phyloP scores from a whole-genome alignment of 2,113 vertebrate species.

The Cavia aperea region DNA sequence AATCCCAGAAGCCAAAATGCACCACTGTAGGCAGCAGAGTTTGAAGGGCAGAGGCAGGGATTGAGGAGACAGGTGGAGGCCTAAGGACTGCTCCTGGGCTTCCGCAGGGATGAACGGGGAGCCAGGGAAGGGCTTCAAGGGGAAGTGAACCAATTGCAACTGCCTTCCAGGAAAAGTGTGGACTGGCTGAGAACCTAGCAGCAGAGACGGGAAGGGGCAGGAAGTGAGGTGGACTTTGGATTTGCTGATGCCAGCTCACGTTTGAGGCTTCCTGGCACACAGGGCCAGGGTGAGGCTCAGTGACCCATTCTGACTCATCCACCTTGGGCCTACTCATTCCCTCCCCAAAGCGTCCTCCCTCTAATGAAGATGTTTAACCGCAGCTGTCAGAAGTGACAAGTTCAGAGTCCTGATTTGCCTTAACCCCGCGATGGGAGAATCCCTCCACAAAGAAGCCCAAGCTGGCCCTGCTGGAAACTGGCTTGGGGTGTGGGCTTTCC shows the following conservation, averaged over 20 bases:
- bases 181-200: neutral
- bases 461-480: neutral
- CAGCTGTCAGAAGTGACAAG: neutral
- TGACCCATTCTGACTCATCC: conserved; percentile 23
- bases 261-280: neutral
- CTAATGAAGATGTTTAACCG: neutral
- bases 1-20: neutral
- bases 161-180: neutral
- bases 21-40: neutral
- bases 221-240: no score
- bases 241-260: neutral
- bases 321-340: neutral
- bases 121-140: neutral
- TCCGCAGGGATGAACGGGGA: neutral
- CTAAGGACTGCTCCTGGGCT: neutral
- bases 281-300: neutral
- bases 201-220: neutral
- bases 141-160: neutral
- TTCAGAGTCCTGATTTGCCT: neutral
- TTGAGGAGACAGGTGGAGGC: rapidly evolving
- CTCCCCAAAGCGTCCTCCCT: neutral
- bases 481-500: neutral
- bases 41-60: neutral
- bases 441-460: neutral
- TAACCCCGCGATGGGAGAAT: neutral